Evolutionary conservation across 64 coral and sea anemone genomes (phyloP), one percentile per base, ranked within the genome.

Genomic region (Actinia tenebrosa): DNA sequence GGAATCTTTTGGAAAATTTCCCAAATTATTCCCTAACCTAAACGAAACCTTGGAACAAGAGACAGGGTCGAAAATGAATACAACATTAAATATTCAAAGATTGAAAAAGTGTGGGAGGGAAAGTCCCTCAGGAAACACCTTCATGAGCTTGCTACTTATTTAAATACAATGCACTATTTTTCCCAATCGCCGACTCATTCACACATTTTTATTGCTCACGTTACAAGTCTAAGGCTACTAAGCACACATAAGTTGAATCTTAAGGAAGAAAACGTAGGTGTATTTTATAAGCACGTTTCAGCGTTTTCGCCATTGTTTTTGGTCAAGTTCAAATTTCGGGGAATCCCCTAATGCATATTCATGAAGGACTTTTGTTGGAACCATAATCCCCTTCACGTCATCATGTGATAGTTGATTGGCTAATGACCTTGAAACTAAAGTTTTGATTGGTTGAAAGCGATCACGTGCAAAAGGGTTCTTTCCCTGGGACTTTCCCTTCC

Each of bases 291-390:
- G 69, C 69, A 75, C 69, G 27, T 75, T 75, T 75, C 69, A 75
- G 69, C 69, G 11, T 37, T 75, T 75, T 75, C 13, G 1, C 69
- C 27, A 75, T 75, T 75, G 69, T 75, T 75, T 75, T 30, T 75
- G 13, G 63, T n/a, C 79, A 85, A 86, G 80, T 86, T 58, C 68
- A 44, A 14, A 60, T 83, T 90, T 27, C 0, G 94, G 94, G 94
- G 94, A 97, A 97, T 97, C 94, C 94, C 94, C 94, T 82, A 93
- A 87, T 97, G 4, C 84, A 88, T 90, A 75, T 45, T 87, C 60
- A 54, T 69, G 78, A 81, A 45, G 44, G 44, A 61, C 78, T 46
- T 71, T 44, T 53, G 88, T 37, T 30, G 55, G 1, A 43, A 75
- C 69, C 69, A 75, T 42, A 75, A 75, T 75, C 69, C 71, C 80